Evolutionary conservation across 2,888 invertebrate genomes (phyloP).

Genomic region (Linhomoeus sp.): DNA sequence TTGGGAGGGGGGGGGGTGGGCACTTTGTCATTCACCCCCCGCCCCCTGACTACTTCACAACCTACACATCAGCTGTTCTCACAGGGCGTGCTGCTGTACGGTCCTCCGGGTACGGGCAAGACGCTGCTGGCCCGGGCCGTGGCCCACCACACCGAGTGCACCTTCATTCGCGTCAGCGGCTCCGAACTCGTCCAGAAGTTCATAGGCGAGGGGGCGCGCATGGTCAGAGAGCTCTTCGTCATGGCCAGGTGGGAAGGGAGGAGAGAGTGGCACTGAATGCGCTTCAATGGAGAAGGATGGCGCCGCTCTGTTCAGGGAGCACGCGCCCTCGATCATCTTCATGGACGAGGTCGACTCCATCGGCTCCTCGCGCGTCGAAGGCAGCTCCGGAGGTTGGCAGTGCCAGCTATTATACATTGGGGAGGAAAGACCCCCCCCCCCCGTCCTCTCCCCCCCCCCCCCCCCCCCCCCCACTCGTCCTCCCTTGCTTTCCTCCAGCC

Average conservation of each 20-base stretch:
- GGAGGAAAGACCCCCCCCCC: no score
- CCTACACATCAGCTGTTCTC: no score
- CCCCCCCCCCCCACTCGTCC: no score
- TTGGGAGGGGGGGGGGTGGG: no score
- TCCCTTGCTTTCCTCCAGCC: no score
- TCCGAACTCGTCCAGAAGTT: slow-evolving; percentile 98
- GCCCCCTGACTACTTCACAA: no score
- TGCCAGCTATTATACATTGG: no score
- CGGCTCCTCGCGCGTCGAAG: slow-evolving; percentile 92
- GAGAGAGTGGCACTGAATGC: slow-evolving; percentile 85
- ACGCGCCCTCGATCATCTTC: slow-evolving; percentile 97
- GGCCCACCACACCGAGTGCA: slow-evolving; percentile 97
- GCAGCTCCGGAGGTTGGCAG: slow-evolving; percentile 70
- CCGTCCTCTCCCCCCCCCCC: no score
- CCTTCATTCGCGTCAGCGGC: slow-evolving; percentile 93
- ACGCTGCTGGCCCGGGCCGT: slow-evolving; percentile 90
- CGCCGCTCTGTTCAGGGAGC: slow-evolving; percentile 63
- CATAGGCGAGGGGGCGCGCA: slow-evolving; percentile 95
- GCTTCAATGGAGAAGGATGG: slow-evolving; percentile 88
- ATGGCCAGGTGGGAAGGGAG: slow-evolving; percentile 89
- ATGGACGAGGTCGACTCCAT: slow-evolving; percentile 99
- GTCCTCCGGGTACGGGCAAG: slow-evolving; percentile 88
- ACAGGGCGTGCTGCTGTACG: slow-evolving; percentile 66
- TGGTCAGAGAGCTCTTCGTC: slow-evolving; percentile 95
- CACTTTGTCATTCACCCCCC: no score